Percentiles rank a stretch among this genome's conserved stretches.
Conservation (phyloP, 2,888 invertebrate species). For the Eustalomyia histrio region DNA sequence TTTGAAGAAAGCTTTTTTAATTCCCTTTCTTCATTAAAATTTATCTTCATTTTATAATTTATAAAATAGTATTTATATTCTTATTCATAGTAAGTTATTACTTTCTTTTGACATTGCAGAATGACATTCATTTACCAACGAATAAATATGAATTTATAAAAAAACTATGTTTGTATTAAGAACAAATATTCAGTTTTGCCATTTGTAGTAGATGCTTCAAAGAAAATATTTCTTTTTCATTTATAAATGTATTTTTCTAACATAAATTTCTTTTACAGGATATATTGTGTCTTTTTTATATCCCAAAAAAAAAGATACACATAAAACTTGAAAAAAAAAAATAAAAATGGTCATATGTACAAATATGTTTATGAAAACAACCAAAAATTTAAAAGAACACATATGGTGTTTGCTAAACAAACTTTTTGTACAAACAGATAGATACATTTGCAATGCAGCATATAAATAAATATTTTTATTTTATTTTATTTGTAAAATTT, state of each 20-base stretch:
- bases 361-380: not conserved
- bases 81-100: too few relatives aligned
- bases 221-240: not conserved
- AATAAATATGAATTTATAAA: too few relatives aligned
- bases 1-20: too few relatives aligned
- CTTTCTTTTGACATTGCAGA: too few relatives aligned
- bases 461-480: conserved; percentile 16
- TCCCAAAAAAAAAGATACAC: not conserved
- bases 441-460: not conserved
- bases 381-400: not conserved
- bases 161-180: too few relatives aligned
- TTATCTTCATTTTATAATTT: too few relatives aligned
- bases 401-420: conserved; percentile 18
- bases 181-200: too few relatives aligned
- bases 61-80: too few relatives aligned
- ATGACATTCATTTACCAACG: too few relatives aligned
- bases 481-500: not conserved
- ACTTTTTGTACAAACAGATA: not conserved
- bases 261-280: not conserved
- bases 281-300: not conserved
- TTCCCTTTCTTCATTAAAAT: too few relatives aligned
- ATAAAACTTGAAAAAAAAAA: conserved; percentile 6
- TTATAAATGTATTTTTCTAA: not conserved
- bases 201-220: not conserved
- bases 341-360: not conserved